phyloP scores from a whole-genome alignment of 2,797 vertebrate species.

The Dendrocincla fuliginosa region DNA sequence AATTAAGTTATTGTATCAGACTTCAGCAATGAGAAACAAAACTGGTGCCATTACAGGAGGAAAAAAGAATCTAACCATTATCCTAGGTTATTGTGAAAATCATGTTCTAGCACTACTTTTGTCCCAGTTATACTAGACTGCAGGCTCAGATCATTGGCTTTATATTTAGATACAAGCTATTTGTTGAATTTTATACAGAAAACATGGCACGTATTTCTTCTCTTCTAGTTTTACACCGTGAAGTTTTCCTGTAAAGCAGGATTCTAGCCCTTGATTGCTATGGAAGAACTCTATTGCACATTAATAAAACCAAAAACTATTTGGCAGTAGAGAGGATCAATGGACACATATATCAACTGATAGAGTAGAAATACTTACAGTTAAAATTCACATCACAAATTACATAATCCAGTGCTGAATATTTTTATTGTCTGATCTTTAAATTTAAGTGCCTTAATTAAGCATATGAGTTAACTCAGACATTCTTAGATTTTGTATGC shows the following conservation, averaged over 20 bases:
- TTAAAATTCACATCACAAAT: neutral
- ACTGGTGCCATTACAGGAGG: neutral
- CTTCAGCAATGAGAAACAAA: constrained; percentile 34
- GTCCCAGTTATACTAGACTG: neutral
- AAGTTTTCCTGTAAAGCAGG: neutral
- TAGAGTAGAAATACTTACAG: neutral
- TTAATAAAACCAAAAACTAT: neutral
- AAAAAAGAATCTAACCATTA: neutral
- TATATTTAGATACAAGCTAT: neutral
- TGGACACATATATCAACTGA: neutral
- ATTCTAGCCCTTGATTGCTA: neutral
- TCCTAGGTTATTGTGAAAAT: neutral
- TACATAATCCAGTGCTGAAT: neutral
- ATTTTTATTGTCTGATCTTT: neutral
- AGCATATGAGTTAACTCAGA: neutral
- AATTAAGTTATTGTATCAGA: constrained; percentile 1
- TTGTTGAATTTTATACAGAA: neutral
- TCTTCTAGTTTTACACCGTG: neutral
- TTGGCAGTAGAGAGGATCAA: neutral
- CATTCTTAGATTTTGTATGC: neutral
- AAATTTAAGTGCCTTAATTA: neutral
- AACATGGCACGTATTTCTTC: neutral
- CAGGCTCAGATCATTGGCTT: neutral
- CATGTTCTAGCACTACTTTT: neutral
- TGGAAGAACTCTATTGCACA: neutral